phyloP scores from a whole-genome alignment of 1,140 invertebrate genomes.

The Protaetia brevitarsis region DNA sequence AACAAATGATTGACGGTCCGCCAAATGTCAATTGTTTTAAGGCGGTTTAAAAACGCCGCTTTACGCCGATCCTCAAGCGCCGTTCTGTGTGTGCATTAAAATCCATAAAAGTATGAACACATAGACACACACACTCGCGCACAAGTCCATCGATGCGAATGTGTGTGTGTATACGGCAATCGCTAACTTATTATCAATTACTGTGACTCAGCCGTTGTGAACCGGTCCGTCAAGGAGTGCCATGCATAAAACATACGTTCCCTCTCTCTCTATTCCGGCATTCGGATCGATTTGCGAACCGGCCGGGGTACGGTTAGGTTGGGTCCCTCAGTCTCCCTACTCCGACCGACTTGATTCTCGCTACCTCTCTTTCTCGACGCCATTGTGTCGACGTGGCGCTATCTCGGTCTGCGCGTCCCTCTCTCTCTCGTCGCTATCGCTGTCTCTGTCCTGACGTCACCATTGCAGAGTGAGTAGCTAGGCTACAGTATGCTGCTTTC shows the following conservation, averaged over 20 bases:
- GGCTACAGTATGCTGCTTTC: slow-evolving; percentile 50
- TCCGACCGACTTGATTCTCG: slow-evolving; percentile 44
- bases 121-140: not conserved
- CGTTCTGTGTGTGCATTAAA: slow-evolving; percentile 14
- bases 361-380: slow-evolving; percentile 29
- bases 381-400: not conserved
- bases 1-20: slow-evolving; percentile 17
- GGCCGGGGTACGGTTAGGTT: slow-evolving; percentile 48
- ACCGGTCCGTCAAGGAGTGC: slow-evolving; percentile 46
- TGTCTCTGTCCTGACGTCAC: slow-evolving; percentile 46
- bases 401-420: not conserved
- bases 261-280: slow-evolving; percentile 50
- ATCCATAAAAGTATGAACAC: slow-evolving; percentile 16
- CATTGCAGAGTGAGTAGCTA: slow-evolving; percentile 45
- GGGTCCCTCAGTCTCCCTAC: slow-evolving; percentile 46
- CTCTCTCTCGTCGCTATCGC: slow-evolving; percentile 23
- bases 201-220: slow-evolving; percentile 50
- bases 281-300: slow-evolving; percentile 46
- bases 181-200: slow-evolving; percentile 52
- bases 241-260: slow-evolving; percentile 47
- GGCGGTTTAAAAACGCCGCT: slow-evolving; percentile 9
- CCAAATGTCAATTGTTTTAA: slow-evolving; percentile 17
- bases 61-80: slow-evolving; percentile 3
- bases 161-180: slow-evolving; percentile 31
- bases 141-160: slow-evolving; percentile 8